Conservation (phyloP, 2,888 invertebrate species). For the Synanthedon andrenaeformis region DNA sequence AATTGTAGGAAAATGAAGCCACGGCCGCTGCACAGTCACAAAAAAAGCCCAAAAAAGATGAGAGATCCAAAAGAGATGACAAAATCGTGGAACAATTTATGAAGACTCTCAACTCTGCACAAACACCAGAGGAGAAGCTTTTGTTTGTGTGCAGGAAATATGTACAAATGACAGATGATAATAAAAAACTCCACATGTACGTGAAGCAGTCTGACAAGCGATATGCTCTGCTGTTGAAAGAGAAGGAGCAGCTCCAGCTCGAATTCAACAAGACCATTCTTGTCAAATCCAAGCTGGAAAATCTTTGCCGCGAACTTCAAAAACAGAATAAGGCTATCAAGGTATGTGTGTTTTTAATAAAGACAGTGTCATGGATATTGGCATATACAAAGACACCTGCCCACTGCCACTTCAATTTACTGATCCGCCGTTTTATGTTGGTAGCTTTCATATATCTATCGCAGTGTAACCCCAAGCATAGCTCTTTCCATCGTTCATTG, state of each 20-base stretch:
- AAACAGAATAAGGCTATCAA: constrained; percentile 92
- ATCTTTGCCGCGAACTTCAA: constrained; percentile 91
- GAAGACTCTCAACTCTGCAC: constrained; percentile 68
- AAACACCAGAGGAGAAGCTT: constrained; percentile 77
- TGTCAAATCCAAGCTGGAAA: constrained; percentile 86
- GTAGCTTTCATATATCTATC: no score
- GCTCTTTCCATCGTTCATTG: no score
- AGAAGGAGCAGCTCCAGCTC: constrained; percentile 84
- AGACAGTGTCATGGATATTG: no score
- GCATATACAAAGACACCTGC: no score
- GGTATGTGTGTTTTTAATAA: constrained; percentile 55
- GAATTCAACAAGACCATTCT: constrained; percentile 87
- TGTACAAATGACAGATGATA: constrained; percentile 80
- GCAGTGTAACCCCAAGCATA: no score
- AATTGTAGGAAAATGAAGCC: constrained; percentile 30
- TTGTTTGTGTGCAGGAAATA: constrained; percentile 80
- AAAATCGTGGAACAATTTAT: constrained; percentile 76
- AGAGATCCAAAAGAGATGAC: constrained; percentile 61
- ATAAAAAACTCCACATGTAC: constrained; percentile 69
- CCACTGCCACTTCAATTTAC: no score
- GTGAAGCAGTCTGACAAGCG: constrained; percentile 74
- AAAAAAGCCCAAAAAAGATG: constrained; percentile 55
- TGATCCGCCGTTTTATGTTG: no score
- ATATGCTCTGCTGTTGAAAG: constrained; percentile 72
- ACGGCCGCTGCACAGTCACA: constrained; percentile 21